phyloP scores from a whole-genome alignment of 2,797 vertebrate genomes.

The Hyperoplus immaculatus region DNA sequence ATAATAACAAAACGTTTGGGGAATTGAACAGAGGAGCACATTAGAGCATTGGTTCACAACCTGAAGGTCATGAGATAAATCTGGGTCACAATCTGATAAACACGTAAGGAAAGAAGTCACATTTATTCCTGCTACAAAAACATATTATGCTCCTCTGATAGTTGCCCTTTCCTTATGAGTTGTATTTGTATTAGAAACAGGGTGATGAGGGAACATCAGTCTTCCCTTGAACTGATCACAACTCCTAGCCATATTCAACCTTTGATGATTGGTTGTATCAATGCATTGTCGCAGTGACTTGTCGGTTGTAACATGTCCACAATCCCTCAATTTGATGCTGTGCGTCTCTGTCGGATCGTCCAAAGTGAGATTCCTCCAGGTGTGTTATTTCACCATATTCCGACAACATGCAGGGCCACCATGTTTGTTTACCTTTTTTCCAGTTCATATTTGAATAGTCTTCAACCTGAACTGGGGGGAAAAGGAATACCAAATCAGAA shows the following conservation, averaged over 20 bases:
- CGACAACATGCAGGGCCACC: background rate
- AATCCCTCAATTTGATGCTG: constrained; percentile 12
- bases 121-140: background rate
- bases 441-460: constrained; percentile 13
- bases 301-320: background rate
- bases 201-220: background rate
- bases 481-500: background rate
- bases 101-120: background rate
- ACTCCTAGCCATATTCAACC: background rate
- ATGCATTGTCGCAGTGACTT: background rate
- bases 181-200: background rate
- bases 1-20: background rate
- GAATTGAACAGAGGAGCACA: background rate
- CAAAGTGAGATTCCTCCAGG: background rate
- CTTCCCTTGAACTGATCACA: background rate
- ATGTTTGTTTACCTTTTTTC: constrained; percentile 7
- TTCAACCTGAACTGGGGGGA: background rate
- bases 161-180: background rate
- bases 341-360: constrained; percentile 15
- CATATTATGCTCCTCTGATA: background rate
- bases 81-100: background rate
- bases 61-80: background rate
- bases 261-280: background rate
- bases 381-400: background rate
- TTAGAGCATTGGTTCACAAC: background rate